Percentiles rank a stretch among this genome's conserved stretches.
Evolutionary conservation across 2,113 vertebrate species (phyloP).

Genomic region (Chaetodon auriga): DNA sequence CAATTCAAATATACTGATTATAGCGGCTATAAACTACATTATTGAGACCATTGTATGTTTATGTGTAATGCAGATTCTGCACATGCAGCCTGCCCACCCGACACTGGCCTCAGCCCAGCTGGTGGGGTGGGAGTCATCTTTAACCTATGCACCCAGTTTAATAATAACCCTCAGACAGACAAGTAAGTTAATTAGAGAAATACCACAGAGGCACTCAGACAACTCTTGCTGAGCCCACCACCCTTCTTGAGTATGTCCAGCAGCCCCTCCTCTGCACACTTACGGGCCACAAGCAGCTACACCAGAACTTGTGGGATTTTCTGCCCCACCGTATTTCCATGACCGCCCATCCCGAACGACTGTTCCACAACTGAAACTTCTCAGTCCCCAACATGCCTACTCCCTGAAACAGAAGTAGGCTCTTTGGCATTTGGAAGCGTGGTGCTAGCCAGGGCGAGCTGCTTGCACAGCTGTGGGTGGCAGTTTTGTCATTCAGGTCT

Average conservation of each 20-base stretch:
- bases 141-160: constrained; percentile 48
- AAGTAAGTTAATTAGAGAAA: constrained; percentile 73
- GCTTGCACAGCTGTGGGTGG: constrained; percentile 23
- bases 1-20: neutral
- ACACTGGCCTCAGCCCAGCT: constrained; percentile 16
- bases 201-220: constrained; percentile 69
- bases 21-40: constrained; percentile 8
- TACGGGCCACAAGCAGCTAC: neutral
- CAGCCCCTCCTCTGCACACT: constrained; percentile 29
- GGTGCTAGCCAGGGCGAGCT: neutral
- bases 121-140: constrained; percentile 28
- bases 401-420: constrained; percentile 9
- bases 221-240: constrained; percentile 45
- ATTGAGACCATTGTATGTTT: neutral
- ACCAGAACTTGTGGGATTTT: constrained; percentile 36
- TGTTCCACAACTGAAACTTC: constrained; percentile 27
- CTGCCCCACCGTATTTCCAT: constrained; percentile 28
- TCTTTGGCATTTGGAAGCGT: constrained; percentile 2
- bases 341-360: constrained; percentile 25
- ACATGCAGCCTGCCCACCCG: neutral
- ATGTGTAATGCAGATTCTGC: neutral
- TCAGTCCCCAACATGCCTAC: neutral
- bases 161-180: constrained; percentile 61
- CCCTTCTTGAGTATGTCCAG: constrained; percentile 6
- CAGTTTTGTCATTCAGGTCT: constrained; percentile 28